Percentiles rank a stretch among this genome's conserved stretches.
Evolutionary conservation across 2,888 invertebrate species (phyloP).

Genomic region (Drosophila vallismaia): DNA sequence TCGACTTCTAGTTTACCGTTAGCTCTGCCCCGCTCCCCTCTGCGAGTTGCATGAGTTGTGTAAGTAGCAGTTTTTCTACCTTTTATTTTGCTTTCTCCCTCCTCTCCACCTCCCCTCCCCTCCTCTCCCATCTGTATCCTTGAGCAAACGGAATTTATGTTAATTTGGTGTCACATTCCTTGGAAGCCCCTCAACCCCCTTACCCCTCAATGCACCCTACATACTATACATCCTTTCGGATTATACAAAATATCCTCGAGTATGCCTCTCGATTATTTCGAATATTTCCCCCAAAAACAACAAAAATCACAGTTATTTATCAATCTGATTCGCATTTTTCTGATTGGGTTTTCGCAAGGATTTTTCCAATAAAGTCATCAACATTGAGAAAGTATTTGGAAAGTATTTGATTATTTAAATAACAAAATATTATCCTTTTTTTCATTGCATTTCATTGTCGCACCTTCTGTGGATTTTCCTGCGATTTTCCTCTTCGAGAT

Average conservation of each 20-base stretch:
- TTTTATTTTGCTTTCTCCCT: too few relatives aligned
- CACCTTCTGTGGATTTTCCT: conserved; percentile 1
- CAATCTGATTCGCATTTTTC: conserved; percentile 9
- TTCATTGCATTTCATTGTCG: background rate
- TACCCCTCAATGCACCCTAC: background rate
- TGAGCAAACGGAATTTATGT: conserved; percentile 68
- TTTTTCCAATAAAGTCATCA: background rate
- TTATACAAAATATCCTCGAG: background rate
- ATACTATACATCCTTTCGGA: background rate
- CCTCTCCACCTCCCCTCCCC: too few relatives aligned
- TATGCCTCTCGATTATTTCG: too few relatives aligned
- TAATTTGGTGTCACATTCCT: conserved; percentile 70
- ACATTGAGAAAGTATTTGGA: background rate
- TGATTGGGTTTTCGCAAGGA: background rate
- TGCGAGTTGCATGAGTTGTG: conserved; percentile 17
- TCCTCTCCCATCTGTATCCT: conserved; percentile 32
- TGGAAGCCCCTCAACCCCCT: background rate
- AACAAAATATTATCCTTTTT: background rate
- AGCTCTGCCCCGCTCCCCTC: background rate
- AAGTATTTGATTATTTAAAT: background rate
- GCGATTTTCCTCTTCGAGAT: background rate
- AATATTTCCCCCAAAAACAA: conserved; percentile 6
- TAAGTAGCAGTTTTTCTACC: conserved; percentile 27
- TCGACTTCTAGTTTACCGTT: conserved; percentile 32
- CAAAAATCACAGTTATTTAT: background rate